Conservation (phyloP, 2,888 invertebrate genomes). For the Phymatocera aterrima region DNA sequence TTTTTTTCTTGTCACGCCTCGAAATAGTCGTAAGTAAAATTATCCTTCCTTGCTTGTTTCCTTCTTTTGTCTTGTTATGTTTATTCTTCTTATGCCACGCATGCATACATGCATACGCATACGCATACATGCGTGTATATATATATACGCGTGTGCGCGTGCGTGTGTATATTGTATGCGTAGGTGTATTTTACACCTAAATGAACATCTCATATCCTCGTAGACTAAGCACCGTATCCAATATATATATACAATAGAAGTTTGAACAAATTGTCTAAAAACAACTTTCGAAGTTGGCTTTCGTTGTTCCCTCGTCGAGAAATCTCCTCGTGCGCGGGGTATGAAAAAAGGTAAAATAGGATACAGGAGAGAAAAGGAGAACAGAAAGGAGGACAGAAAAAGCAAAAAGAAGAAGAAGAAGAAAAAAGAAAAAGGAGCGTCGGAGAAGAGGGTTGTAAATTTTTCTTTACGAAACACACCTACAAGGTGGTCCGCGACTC, state of each 20-base stretch:
- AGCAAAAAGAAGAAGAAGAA: not conserved
- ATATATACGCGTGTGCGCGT: not conserved
- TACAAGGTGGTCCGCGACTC: conserved; percentile 18
- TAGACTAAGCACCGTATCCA: not conserved
- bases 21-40: conserved; percentile 35
- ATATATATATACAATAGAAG: not conserved
- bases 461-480: conserved; percentile 11
- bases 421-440: not conserved
- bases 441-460: conserved; percentile 22
- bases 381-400: no score
- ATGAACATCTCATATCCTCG: not conserved
- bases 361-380: no score
- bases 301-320: not conserved
- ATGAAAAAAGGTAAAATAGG: no score
- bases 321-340: no score
- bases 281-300: not conserved
- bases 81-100: conserved; percentile 18
- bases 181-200: no score
- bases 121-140: not conserved
- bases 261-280: conserved; percentile 1
- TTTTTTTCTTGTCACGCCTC: conserved; percentile 17
- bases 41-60: not conserved
- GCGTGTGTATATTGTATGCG: no score
- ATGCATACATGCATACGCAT: not conserved
- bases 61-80: conserved; percentile 27